phyloP scores from a whole-genome alignment of 2,113 vertebrate genomes.

The Castor canadensis region DNA sequence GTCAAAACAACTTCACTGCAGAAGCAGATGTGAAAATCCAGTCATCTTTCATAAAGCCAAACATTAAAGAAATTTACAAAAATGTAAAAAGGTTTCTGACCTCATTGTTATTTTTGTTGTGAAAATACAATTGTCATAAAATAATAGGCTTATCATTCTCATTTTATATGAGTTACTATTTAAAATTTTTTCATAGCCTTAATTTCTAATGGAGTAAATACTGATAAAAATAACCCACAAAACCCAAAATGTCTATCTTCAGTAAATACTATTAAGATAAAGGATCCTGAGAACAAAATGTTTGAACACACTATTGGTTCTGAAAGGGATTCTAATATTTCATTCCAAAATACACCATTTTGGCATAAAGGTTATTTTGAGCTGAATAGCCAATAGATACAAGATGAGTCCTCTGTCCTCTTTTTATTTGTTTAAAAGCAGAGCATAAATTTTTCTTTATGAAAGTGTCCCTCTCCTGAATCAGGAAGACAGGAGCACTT shows the following conservation, averaged over 20 bases:
- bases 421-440: not conserved
- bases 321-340: not conserved
- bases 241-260: not conserved
- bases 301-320: not conserved
- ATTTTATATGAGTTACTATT: not conserved
- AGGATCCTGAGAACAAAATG: not conserved
- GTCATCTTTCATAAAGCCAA: not conserved
- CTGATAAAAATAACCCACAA: not conserved
- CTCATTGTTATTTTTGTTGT: not conserved
- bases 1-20: not conserved
- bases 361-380: not conserved
- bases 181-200: not conserved
- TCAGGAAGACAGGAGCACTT: not conserved
- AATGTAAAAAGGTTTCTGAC: not conserved
- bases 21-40: not conserved
- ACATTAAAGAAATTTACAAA: not conserved
- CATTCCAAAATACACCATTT: not conserved
- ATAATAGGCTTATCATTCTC: not conserved
- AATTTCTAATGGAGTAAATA: not conserved
- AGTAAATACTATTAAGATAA: not conserved
- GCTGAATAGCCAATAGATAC: not conserved
- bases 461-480: not conserved
- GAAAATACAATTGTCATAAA: not conserved
- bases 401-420: not conserved
- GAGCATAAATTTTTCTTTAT: not conserved